Conservation (phyloP, 2,797 vertebrate genomes). For the Arctocebus calabarensis region DNA sequence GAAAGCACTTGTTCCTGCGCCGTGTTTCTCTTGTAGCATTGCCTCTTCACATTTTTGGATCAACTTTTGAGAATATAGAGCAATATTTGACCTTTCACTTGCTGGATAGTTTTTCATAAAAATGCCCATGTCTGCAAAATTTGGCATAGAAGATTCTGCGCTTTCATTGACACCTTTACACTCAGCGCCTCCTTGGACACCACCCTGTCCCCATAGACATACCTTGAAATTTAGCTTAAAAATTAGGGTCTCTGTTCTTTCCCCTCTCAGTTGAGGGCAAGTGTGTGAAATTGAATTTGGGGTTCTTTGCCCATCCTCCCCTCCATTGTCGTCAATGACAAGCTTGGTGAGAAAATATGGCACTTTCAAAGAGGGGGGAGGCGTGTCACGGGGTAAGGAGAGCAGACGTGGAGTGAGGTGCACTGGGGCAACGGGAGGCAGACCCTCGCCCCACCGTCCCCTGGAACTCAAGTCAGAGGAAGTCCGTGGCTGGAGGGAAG, state of each 20-base stretch:
- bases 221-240: not conserved
- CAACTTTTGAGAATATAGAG: not conserved
- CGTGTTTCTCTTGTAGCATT: not conserved
- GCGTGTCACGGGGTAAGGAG: not conserved
- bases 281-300: not conserved
- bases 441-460: too few species aligned
- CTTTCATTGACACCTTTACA: not conserved
- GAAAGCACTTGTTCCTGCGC: rapidly evolving
- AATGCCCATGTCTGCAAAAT: not conserved
- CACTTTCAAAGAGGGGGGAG: not conserved
- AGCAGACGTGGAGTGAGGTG: not conserved
- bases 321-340: not conserved
- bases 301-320: not conserved
- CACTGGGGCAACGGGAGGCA: rapidly evolving
- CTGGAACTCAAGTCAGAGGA: not conserved
- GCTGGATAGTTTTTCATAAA: conserved; percentile 10
- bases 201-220: rapidly evolving
- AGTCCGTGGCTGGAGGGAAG: not conserved
- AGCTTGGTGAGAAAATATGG: not conserved
- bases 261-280: not conserved
- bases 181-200: not conserved
- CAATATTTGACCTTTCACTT: not conserved
- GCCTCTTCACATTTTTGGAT: not conserved
- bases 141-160: not conserved
- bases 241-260: not conserved